These are phyloP conservation scores for Cephalopachus bancanus DNA, from an alignment of 2,797 vertebrate genomes.

Conservation along the genomic window DNA sequence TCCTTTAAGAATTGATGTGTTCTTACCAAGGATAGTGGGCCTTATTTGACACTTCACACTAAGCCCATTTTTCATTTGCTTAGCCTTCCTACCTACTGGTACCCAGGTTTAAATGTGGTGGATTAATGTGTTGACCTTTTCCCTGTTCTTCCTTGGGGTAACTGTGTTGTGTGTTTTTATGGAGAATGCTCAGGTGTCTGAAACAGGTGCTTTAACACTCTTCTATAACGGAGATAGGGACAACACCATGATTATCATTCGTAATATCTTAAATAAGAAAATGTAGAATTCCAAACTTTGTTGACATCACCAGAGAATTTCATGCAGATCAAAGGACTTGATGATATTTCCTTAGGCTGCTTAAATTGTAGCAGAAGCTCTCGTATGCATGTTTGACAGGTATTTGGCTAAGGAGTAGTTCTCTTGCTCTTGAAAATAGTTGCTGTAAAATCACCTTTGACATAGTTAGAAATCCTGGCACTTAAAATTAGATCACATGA, in stretches of 20 bases:
- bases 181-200: background rate
- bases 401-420: background rate
- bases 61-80: background rate
- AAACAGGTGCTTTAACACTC: background rate
- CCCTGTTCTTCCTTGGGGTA: background rate
- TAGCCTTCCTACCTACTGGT: background rate
- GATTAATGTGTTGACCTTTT: background rate
- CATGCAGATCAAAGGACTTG: background rate
- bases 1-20: constrained; percentile 50
- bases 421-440: constrained; percentile 26
- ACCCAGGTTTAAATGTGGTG: background rate
- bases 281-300: background rate
- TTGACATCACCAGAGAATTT: constrained; percentile 31
- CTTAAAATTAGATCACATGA: background rate
- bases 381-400: background rate
- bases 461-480: constrained; percentile 46
- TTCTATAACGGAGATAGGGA: background rate
- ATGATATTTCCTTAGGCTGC: background rate
- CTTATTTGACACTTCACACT: background rate
- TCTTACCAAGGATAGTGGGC: constrained; percentile 39
- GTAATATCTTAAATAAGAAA: constrained; percentile 52
- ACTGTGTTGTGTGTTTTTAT: background rate
- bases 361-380: background rate
- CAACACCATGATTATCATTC: background rate
- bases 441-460: constrained; percentile 1